These are phyloP conservation scores for Pangasius djambal DNA, from an alignment of 2,797 vertebrate genomes.

Conservation along the genomic window DNA sequence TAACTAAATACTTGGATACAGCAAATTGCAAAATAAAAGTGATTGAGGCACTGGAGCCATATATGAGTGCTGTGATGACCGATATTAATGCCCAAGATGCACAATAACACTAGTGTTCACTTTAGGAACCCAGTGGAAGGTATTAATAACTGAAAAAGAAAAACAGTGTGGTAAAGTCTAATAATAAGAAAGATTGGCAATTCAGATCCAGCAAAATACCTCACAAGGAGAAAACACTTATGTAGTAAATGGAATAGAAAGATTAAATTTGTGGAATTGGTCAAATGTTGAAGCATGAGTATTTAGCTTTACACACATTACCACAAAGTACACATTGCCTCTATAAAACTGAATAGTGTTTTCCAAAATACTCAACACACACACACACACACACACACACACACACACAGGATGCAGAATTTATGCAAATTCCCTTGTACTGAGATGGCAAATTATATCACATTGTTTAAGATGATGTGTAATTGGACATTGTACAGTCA, in stretches of 20 bases:
- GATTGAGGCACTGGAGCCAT: constrained; percentile 26
- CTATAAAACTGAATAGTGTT: background rate
- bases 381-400: background rate
- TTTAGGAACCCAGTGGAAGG: background rate
- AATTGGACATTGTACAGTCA: constrained; percentile 13
- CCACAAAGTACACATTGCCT: background rate
- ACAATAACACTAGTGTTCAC: constrained; percentile 12
- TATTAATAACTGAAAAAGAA: background rate
- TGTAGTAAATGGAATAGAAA: background rate
- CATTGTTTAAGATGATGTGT: background rate
- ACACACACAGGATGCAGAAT: background rate
- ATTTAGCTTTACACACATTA: background rate
- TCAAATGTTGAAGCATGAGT: constrained; percentile 1
- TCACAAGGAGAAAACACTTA: background rate
- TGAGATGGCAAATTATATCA: background rate
- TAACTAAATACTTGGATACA: constrained; percentile 11
- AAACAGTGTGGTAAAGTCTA: background rate
- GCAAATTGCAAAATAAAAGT: constrained; percentile 10
- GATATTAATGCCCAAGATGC: constrained; percentile 18
- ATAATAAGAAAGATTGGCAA: background rate
- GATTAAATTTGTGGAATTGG: constrained; percentile 1
- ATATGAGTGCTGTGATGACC: constrained; percentile 10
- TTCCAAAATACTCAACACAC: background rate
- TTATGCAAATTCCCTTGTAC: background rate
- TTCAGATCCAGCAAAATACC: background rate